These are phyloP conservation scores for Leucophenga montana DNA, from an alignment of 2,888 invertebrate species.

Conservation along the genomic window DNA sequence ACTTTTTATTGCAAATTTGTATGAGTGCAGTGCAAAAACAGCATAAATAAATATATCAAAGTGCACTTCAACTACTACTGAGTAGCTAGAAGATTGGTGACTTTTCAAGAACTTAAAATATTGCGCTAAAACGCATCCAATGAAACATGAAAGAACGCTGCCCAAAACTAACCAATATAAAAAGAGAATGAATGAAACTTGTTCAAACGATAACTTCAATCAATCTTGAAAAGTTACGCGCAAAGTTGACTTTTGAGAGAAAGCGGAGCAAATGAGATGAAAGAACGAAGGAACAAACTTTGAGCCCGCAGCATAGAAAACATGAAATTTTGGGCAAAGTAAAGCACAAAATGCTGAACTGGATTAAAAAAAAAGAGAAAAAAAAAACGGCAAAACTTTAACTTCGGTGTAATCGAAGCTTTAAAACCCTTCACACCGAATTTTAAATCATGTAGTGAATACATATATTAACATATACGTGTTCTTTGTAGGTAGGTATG, in stretches of 20 bases:
- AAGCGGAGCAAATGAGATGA: not conserved
- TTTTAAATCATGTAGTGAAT: too few species aligned
- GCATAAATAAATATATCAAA: conserved; percentile 21
- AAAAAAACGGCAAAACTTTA: too few species aligned
- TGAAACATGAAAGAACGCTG: conserved; percentile 7
- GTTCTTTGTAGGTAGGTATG: too few species aligned
- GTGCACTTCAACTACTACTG: conserved; percentile 4
- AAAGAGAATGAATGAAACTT: not conserved
- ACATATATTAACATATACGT: too few species aligned
- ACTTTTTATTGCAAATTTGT: conserved; percentile 26
- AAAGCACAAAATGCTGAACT: not conserved
- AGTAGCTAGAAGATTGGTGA: not conserved
- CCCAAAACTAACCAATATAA: not conserved
- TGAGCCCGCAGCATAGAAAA: not conserved
- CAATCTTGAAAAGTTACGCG: conserved; percentile 11
- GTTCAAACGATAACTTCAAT: conserved; percentile 11
- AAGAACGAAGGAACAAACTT: not conserved
- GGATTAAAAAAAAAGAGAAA: too few species aligned
- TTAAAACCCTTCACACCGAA: too few species aligned
- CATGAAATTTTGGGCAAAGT: not conserved
- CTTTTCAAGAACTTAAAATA: not conserved
- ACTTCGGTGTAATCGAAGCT: too few species aligned
- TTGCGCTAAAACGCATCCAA: not conserved
- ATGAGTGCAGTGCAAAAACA: conserved; percentile 21
- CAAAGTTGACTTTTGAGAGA: too few species aligned